Evolutionary conservation across 2,888 invertebrate species (phyloP).

Genomic region (Drosophila setosimentum): DNA sequence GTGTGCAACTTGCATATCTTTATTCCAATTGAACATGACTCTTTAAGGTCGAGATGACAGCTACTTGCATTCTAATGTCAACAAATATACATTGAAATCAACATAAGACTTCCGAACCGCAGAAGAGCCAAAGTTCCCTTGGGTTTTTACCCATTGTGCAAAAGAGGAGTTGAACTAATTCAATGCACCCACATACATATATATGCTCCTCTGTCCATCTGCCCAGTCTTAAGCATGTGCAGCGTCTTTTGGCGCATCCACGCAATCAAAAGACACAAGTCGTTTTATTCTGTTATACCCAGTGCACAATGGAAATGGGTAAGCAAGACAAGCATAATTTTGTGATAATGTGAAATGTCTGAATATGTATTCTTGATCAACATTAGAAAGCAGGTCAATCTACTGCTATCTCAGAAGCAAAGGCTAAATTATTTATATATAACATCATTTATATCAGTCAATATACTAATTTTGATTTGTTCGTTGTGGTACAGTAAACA

Average conservation of each 20-base stretch:
- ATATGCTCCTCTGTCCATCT: conserved; percentile 16
- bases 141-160: conserved; percentile 44
- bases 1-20: not conserved
- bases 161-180: conserved; percentile 71
- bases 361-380: not conserved
- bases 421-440: not conserved
- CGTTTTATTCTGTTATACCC: conserved; percentile 9
- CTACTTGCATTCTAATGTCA: conserved; percentile 34
- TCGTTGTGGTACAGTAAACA: not conserved
- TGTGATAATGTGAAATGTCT: not conserved
- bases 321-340: not conserved
- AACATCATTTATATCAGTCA: not conserved
- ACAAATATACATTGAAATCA: conserved; percentile 74
- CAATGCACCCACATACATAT: conserved; percentile 76
- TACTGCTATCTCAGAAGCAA: not conserved
- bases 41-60: conserved; percentile 18
- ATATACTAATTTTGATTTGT: not conserved
- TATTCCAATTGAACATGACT: not conserved
- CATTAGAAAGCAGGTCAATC: fast-evolving
- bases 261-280: conserved; percentile 41
- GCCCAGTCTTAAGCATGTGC: conserved; percentile 33
- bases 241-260: conserved; percentile 62
- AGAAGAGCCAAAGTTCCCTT: conserved; percentile 7
- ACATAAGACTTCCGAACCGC: conserved; percentile 17
- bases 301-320: not conserved